Evolutionary conservation across 30 jellyfish, hydroid and myxozoan species (phyloP).

Genomic region (Rhopilema esculentum): DNA sequence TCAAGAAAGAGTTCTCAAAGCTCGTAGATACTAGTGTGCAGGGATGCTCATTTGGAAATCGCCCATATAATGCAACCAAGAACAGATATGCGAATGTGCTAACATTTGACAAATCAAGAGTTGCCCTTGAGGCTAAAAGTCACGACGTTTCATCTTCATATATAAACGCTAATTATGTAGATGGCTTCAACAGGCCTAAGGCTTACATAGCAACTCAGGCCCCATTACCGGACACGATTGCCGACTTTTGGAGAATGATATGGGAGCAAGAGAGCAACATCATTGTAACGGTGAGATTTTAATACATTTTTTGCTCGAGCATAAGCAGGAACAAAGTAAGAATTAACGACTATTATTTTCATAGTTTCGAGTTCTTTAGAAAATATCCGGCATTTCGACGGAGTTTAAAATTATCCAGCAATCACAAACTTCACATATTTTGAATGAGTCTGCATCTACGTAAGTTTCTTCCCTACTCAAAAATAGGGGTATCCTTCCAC

Average conservation of each 20-base stretch:
- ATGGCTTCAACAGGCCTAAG: conserved; percentile 45
- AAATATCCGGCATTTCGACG: no score
- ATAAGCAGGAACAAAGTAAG: no score
- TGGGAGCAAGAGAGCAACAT: conserved; percentile 73
- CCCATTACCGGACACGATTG: conserved; percentile 77
- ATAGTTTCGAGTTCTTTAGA: no score
- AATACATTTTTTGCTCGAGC: background rate
- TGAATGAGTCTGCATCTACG: no score
- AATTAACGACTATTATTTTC: no score
- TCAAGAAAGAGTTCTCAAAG: conserved; percentile 66
- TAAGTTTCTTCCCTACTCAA: no score
- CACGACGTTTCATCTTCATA: conserved; percentile 66
- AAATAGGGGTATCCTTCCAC: no score
- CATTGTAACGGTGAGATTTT: conserved; percentile 70
- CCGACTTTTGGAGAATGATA: conserved; percentile 90
- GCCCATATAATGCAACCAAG: conserved; percentile 67
- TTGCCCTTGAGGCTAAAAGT: conserved; percentile 30
- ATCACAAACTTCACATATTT: no score
- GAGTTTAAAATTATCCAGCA: no score
- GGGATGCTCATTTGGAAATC: conserved; percentile 66
- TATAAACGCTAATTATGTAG: conserved; percentile 81
- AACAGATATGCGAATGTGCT: conserved; percentile 74
- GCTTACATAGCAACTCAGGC: conserved; percentile 89
- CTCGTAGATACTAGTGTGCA: conserved; percentile 3
- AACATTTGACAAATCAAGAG: conserved; percentile 81